Evolutionary conservation across 1,140 invertebrate genomes (phyloP).

Genomic region (Helicoverpa zea): DNA sequence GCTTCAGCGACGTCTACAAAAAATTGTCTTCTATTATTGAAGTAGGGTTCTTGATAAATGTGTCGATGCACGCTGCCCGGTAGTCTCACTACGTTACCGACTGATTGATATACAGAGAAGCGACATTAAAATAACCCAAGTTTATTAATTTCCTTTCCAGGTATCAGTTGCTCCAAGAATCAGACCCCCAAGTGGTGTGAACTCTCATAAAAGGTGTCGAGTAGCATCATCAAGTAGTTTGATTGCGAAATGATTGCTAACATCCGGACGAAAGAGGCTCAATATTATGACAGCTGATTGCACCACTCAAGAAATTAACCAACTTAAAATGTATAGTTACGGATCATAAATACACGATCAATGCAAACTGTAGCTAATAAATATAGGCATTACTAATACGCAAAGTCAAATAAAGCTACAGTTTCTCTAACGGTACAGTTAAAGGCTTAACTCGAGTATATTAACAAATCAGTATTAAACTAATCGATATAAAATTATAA

Average conservation of each 20-base stretch:
- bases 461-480: not conserved
- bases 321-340: not conserved
- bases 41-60: too few species aligned
- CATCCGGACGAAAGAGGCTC: not conserved
- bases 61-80: too few species aligned
- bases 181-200: not conserved
- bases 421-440: conserved; percentile 5
- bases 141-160: not conserved
- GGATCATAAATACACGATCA: not conserved
- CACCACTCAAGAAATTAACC: not conserved
- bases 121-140: too few species aligned
- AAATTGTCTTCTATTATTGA: too few species aligned
- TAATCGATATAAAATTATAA: conserved; percentile 22
- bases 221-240: conserved; percentile 4
- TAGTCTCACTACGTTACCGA: too few species aligned
- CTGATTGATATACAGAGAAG: too few species aligned
- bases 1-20: too few species aligned
- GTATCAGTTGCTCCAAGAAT: too few species aligned
- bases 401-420: not conserved
- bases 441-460: not conserved
- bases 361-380: not conserved
- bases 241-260: conserved; percentile 10
- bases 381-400: not conserved
- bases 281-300: conserved; percentile 21
- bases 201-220: not conserved